Percentiles rank a stretch among this genome's conserved stretches.
These are phyloP conservation scores for Noctilio leporinus DNA, from an alignment of 2,113 vertebrate species.

Conservation along the genomic window DNA sequence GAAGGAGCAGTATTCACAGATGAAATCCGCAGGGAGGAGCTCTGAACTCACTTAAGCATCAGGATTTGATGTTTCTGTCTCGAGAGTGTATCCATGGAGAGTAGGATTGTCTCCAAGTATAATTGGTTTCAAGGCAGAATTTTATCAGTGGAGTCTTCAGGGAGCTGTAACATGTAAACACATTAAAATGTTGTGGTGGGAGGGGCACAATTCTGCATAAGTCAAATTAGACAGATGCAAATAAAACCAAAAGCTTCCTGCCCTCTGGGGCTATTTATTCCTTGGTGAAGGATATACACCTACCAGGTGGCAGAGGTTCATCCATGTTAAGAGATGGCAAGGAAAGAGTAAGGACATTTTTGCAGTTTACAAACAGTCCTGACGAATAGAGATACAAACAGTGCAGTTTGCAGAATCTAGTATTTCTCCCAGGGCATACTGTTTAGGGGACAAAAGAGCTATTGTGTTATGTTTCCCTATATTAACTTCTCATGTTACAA, in stretches of 20 bases:
- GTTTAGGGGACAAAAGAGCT: not conserved
- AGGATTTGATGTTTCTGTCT: not conserved
- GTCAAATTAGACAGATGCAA: constrained; percentile 73
- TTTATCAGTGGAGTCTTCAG: constrained; percentile 75
- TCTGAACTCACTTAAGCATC: constrained; percentile 21
- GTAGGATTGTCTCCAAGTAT: constrained; percentile 67
- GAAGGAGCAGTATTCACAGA: not conserved
- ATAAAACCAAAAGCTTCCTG: constrained; percentile 70
- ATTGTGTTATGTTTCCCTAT: constrained; percentile 16
- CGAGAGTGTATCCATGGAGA: not conserved
- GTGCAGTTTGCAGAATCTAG: not conserved
- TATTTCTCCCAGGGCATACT: not conserved
- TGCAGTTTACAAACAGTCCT: constrained; percentile 46
- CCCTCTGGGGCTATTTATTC: constrained; percentile 50
- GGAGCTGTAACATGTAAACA: constrained; percentile 76
- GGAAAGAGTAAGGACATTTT: constrained; percentile 7
- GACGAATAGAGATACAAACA: not conserved
- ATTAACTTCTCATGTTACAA: constrained; percentile 17
- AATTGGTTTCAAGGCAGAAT: constrained; percentile 76
- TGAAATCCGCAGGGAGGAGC: constrained; percentile 74
- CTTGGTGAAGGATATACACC: constrained; percentile 63
- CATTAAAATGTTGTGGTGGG: constrained; percentile 78
- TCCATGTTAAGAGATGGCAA: constrained; percentile 16
- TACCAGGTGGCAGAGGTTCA: constrained; percentile 56
- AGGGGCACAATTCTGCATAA: constrained; percentile 71